phyloP scores from a whole-genome alignment of 2,113 vertebrate genomes.

The Chaetodon trifascialis region DNA sequence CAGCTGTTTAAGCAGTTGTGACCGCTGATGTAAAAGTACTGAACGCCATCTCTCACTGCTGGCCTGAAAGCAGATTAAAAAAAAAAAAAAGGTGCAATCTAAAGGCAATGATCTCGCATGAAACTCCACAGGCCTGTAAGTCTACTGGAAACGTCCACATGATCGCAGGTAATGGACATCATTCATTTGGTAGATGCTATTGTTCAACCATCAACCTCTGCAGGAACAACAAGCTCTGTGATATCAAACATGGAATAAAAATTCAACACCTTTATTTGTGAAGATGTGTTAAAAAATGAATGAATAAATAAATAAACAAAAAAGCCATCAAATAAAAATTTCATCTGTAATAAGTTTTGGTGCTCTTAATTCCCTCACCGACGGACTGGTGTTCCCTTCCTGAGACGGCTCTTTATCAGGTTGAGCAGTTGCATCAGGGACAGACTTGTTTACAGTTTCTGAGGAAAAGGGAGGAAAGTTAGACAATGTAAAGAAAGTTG shows the following conservation, averaged over 20 bases:
- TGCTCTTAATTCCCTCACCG: slow-evolving; percentile 32
- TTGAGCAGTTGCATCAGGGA: neutral
- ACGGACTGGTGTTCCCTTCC: fast-evolving
- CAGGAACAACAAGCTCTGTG: neutral
- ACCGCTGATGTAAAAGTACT: slow-evolving; percentile 37
- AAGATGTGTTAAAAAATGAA: neutral
- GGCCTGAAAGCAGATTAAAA: slow-evolving; percentile 43
- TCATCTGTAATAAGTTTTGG: neutral
- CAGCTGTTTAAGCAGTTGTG: slow-evolving; percentile 64
- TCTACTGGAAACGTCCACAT: neutral
- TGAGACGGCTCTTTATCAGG: neutral
- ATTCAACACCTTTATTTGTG: neutral
- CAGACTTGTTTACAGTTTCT: slow-evolving; percentile 19
- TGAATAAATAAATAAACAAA: too few species aligned
- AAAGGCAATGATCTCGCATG: neutral
- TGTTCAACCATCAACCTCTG: neutral
- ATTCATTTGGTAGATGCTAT: neutral
- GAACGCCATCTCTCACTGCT: slow-evolving; percentile 31
- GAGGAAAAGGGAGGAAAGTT: neutral
- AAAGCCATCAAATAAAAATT: neutral
- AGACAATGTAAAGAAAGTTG: neutral
- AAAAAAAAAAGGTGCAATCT: neutral
- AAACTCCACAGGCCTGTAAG: neutral
- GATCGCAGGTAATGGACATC: neutral
- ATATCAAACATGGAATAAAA: neutral